phyloP scores from a whole-genome alignment of 2,888 invertebrate species.

The Zaprionus lineosus region DNA sequence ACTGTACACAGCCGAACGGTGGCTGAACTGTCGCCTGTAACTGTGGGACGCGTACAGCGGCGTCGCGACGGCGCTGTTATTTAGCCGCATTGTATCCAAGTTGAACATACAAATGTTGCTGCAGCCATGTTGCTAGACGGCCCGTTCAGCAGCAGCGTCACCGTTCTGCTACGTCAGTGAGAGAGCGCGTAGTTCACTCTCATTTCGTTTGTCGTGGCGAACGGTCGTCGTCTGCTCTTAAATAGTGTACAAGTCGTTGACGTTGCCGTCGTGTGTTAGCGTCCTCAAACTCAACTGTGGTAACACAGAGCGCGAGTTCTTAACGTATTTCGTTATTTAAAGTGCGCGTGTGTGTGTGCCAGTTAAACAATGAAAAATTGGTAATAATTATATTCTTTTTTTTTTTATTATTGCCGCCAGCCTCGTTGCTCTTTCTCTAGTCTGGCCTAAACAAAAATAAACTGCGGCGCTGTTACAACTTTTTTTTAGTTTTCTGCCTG shows the following conservation, averaged over 20 bases:
- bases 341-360: slow-evolving; percentile 33
- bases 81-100: background rate
- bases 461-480: slow-evolving; percentile 15
- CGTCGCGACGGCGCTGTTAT: background rate
- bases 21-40: background rate
- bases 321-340: slow-evolving; percentile 38
- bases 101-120: slow-evolving; percentile 18
- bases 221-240: slow-evolving; percentile 41
- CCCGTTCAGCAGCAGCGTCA: background rate
- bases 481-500: background rate
- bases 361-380: slow-evolving; percentile 48
- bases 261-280: slow-evolving; percentile 36
- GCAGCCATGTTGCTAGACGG: slow-evolving; percentile 12
- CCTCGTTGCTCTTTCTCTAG: background rate
- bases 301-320: slow-evolving; percentile 48
- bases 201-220: slow-evolving; percentile 54
- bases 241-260: too few species aligned
- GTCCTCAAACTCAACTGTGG: slow-evolving; percentile 44
- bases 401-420: slow-evolving; percentile 12
- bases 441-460: slow-evolving; percentile 38
- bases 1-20: background rate
- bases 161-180: slow-evolving; percentile 10
- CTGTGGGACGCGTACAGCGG: background rate
- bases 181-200: slow-evolving; percentile 42
- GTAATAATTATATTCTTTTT: slow-evolving; percentile 43